Conservation (phyloP, 1,140 invertebrate species). For the Zaprionus davidi region DNA sequence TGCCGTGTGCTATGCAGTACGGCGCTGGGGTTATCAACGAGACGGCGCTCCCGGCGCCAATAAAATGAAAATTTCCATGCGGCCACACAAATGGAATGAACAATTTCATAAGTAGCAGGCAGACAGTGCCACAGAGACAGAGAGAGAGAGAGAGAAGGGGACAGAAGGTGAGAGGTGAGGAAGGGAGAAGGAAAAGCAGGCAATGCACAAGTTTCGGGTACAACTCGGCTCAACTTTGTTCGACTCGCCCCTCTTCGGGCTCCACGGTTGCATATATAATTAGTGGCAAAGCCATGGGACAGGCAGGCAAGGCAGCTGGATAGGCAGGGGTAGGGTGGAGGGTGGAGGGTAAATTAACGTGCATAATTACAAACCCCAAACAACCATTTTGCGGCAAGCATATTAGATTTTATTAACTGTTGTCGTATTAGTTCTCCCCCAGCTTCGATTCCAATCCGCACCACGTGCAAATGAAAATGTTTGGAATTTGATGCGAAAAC, state of each 20-base stretch:
- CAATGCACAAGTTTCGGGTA: conserved; percentile 48
- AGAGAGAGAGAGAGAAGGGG: not conserved
- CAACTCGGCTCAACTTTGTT: conserved; percentile 19
- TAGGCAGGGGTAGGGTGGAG: not conserved
- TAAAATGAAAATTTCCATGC: conserved; percentile 81
- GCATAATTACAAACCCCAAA: conserved; percentile 80
- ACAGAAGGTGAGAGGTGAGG: not conserved
- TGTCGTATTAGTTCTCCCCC: conserved; percentile 28
- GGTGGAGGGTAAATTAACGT: conserved; percentile 71
- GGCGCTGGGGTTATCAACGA: conserved; percentile 31
- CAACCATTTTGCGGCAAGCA: conserved; percentile 77
- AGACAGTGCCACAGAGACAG: conserved; percentile 27
- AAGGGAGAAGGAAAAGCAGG: conserved; percentile 5
- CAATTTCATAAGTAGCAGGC: conserved; percentile 67
- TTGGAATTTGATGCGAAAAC: conserved; percentile 6
- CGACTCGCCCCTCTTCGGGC: conserved; percentile 17
- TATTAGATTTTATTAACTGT: conserved; percentile 81
- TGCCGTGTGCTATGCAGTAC: conserved; percentile 39
- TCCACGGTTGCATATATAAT: conserved; percentile 73
- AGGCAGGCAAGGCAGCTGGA: not conserved
- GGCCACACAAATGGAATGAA: conserved; percentile 63
- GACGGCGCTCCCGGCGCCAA: conserved; percentile 74
- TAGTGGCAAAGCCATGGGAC: conserved; percentile 41
- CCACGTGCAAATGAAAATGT: conserved; percentile 22
- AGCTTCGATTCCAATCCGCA: not conserved